Conservation (phyloP, 1,140 invertebrate genomes). For the Rhynchophorus ferrugineus region DNA sequence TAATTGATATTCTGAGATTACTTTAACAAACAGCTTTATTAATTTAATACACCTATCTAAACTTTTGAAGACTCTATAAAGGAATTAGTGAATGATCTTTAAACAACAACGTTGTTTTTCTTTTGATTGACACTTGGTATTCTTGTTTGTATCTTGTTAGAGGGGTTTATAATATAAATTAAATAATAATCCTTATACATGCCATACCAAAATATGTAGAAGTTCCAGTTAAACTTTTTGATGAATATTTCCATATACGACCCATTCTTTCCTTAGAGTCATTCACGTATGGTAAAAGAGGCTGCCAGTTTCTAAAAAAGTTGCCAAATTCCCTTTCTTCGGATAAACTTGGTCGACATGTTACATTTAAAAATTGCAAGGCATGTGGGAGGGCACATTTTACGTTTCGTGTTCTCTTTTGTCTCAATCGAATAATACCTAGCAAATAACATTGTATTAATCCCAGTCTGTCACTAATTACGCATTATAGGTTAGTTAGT, state of each 20-base stretch:
- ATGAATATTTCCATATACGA: slow-evolving; percentile 22
- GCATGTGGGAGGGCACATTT: slow-evolving; percentile 3
- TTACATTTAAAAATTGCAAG: slow-evolving; percentile 9
- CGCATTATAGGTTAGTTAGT: background rate
- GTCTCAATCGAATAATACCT: slow-evolving; percentile 25
- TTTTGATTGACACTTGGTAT: too few relatives aligned
- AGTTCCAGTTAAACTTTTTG: slow-evolving; percentile 8
- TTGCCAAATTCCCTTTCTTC: slow-evolving; percentile 3
- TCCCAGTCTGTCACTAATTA: background rate
- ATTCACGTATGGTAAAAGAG: background rate
- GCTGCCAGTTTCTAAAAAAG: slow-evolving; percentile 16
- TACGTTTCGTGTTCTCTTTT: slow-evolving; percentile 19
- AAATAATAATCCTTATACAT: too few relatives aligned
- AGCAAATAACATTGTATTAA: background rate
- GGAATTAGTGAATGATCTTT: too few relatives aligned
- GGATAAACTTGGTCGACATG: slow-evolving; percentile 13
- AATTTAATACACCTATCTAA: too few relatives aligned
- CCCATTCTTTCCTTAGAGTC: slow-evolving; percentile 16
- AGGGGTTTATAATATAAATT: too few relatives aligned
- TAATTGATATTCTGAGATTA: too few relatives aligned
- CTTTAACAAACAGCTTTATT: too few relatives aligned
- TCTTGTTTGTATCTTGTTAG: too few relatives aligned
- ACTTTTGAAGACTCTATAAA: too few relatives aligned
- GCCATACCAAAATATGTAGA: slow-evolving; percentile 15
- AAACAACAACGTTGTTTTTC: too few relatives aligned